Base-by-base conservation (phyloP, 1,140 invertebrate genomes). In the Rhizoglyphus robini region DNA sequence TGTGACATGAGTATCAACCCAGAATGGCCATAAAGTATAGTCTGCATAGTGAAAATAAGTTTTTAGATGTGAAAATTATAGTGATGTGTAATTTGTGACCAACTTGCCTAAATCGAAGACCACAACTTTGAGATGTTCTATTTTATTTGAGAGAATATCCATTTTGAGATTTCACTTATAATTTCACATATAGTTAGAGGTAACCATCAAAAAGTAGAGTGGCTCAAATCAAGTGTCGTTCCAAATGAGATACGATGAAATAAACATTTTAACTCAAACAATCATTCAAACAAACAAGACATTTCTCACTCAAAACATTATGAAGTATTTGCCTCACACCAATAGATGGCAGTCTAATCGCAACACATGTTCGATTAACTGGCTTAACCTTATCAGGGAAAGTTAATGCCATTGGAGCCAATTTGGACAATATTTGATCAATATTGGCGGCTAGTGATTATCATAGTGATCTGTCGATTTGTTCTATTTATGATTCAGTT, bases 1-100 rank as follows among this genome's bases (percentile, higher is more conserved):
- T 27, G 62, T 34, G 15, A 67, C 38, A 30, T 67, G 48, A 4
- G 63, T 67, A 27, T 68, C 67, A 4, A 68, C 67, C 51, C 63
- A 65, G 34, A 68, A 68, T 18, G 67, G 67, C 67, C 67, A 68
- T 25, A 68, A 38, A 27, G 67, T 68, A 41, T 65, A 68, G 38
- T 68, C 67, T 64, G 18, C 11, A 25, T 58, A 31, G 32, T 58
- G 3, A 58, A 8, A 5, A 15, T 27, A 58, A 8, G 25, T 51
- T 18, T 11, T 11, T 41, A 18, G 36, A 41, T 41, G 36, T 5
- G 11, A 20, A 51, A 8, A n/a, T 13, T 51, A 8, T 27, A 23
- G 11, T 27, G 5, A 51, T 8, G 11, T 51, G 5, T 51, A 8
- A 8, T n/a, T 51, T 41, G 36, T 41, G 27, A 15, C 20, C 5